phyloP scores from a whole-genome alignment of 2,888 invertebrate genomes.

The Melangyna quadrimaculata region DNA sequence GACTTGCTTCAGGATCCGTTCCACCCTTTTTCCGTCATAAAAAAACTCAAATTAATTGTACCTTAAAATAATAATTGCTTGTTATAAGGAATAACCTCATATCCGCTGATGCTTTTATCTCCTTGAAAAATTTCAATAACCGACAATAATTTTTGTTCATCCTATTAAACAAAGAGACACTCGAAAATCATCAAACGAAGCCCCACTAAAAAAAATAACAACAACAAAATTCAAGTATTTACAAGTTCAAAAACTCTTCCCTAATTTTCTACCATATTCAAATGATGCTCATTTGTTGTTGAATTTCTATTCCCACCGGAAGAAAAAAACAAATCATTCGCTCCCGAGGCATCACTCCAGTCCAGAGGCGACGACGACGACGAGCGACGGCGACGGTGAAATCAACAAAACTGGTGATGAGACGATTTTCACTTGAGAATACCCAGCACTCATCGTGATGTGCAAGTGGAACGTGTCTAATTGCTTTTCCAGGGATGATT shows the following conservation, averaged over 20 bases:
- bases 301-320: slow-evolving; percentile 20
- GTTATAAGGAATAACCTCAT: background rate
- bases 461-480: slow-evolving; percentile 74
- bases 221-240: slow-evolving; percentile 48
- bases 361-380: background rate
- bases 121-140: background rate
- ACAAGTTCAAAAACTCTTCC: slow-evolving; percentile 36
- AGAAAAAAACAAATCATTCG: slow-evolving; percentile 12
- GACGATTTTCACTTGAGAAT: slow-evolving; percentile 29
- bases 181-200: slow-evolving; percentile 7
- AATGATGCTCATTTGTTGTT: background rate
- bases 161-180: background rate
- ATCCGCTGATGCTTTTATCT: background rate
- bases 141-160: background rate
- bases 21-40: background rate
- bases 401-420: background rate
- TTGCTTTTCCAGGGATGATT: slow-evolving; percentile 73
- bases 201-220: too few relatives aligned
- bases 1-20: background rate
- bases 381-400: background rate
- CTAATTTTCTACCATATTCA: slow-evolving; percentile 29
- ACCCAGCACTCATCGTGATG: slow-evolving; percentile 67
- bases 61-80: background rate
- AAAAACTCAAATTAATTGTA: background rate
- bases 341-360: background rate